phyloP scores from a whole-genome alignment of 2,113 vertebrate species.

The Rhagologus leucostigma region DNA sequence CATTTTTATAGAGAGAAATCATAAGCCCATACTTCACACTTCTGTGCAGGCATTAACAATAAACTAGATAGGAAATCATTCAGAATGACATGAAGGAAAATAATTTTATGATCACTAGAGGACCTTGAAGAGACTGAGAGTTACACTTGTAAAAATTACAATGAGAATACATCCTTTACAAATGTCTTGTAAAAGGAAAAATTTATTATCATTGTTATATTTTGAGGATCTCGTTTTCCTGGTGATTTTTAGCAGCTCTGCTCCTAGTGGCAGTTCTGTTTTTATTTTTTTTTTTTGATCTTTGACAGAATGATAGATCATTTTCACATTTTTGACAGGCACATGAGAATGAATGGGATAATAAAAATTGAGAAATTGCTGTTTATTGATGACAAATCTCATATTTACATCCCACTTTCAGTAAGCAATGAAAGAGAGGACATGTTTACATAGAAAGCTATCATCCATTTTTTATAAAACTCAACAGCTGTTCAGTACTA shows the following conservation, averaged over 20 bases:
- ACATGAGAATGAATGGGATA: not conserved
- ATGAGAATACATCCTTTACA: not conserved
- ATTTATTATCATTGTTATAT: constrained; percentile 6
- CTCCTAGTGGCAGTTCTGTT: not conserved
- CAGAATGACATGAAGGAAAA: constrained; percentile 18
- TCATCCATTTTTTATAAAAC: not conserved
- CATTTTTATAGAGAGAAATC: constrained; percentile 27
- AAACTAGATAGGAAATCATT: constrained; percentile 49
- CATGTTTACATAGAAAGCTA: not conserved
- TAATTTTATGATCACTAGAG: not conserved
- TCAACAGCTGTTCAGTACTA: not conserved
- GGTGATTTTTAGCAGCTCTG: not conserved
- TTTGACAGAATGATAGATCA: not conserved
- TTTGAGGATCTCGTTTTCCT: not conserved
- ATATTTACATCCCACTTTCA: not conserved
- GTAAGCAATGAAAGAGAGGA: not conserved
- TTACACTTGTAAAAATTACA: constrained; percentile 25
- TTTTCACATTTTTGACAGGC: not conserved
- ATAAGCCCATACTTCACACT: constrained; percentile 21
- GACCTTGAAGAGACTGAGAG: not conserved
- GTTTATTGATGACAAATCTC: not conserved
- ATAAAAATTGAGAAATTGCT: not conserved
- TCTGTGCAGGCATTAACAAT: constrained; percentile 32
- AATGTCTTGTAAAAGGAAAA: not conserved
- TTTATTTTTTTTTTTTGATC: not conserved